A percentile compares a stretch with the other conserved stretches of the same genome.
Conservation (phyloP, 2,113 vertebrate species). For the Anarhynchus alexandrinus region DNA sequence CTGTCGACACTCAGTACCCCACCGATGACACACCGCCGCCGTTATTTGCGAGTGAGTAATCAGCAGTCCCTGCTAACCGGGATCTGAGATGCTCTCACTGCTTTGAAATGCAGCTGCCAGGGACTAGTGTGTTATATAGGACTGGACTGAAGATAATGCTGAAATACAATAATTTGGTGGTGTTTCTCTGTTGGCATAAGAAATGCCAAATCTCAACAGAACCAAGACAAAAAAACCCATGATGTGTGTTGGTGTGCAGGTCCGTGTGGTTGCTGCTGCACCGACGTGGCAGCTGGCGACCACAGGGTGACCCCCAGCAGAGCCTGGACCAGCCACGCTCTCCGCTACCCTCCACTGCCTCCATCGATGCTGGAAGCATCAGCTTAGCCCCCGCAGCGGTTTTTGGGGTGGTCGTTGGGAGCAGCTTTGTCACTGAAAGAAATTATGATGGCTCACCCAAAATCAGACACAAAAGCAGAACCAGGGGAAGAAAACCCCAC, state of each 20-base stretch:
- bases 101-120: neutral
- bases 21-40: neutral
- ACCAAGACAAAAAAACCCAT: neutral
- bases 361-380: neutral
- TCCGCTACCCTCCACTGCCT: neutral
- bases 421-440: rapidly evolving
- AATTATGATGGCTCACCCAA: neutral
- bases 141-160: neutral
- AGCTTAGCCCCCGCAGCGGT: neutral
- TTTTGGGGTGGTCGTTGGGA: neutral
- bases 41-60: neutral
- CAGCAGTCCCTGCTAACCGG: neutral
- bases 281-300: rapidly evolving
- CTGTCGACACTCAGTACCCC: neutral
- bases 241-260: neutral
- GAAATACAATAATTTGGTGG: neutral
- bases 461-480: neutral
- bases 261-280: neutral
- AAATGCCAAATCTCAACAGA: neutral
- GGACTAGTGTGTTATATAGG: too few relatives aligned
- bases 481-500: too few relatives aligned
- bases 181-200: neutral
- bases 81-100: neutral
- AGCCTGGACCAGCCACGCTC: neutral
- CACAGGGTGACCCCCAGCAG: neutral